Percentiles rank a stretch among this genome's conserved stretches.
phyloP scores from a whole-genome alignment of 2,113 vertebrate species.

The Mormyrus iriodes region DNA sequence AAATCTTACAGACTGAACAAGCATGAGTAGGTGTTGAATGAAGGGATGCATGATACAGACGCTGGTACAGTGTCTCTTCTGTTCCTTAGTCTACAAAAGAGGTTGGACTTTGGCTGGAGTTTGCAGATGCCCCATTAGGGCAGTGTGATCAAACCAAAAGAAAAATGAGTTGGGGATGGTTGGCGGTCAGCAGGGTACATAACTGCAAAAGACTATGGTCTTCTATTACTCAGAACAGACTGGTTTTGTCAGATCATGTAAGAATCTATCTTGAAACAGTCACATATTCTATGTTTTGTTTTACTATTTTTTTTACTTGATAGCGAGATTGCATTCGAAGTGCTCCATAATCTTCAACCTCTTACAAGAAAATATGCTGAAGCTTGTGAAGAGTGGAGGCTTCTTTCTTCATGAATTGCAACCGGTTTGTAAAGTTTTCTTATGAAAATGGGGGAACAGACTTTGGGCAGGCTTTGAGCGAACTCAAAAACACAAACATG shows the following conservation, averaged over 20 bases:
- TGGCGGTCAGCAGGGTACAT: background rate
- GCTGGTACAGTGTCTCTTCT: background rate
- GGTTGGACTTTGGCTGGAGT: background rate
- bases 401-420: background rate
- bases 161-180: background rate
- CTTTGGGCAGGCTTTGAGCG: background rate
- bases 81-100: background rate
- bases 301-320: background rate
- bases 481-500: background rate
- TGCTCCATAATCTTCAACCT: background rate
- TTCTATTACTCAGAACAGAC: background rate
- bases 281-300: background rate
- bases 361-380: background rate
- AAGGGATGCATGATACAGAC: background rate
- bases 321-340: background rate
- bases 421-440: background rate
- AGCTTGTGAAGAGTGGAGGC: background rate
- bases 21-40: background rate
- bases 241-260: background rate
- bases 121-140: background rate
- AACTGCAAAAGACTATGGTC: background rate
- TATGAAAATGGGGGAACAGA: background rate
- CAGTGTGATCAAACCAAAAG: background rate
- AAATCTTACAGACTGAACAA: background rate
- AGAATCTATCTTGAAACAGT: background rate